Percentiles rank a stretch among this genome's conserved stretches.
These are phyloP conservation scores for Aphidius ervi DNA, from an alignment of 1,140 invertebrate species.

Conservation along the genomic window DNA sequence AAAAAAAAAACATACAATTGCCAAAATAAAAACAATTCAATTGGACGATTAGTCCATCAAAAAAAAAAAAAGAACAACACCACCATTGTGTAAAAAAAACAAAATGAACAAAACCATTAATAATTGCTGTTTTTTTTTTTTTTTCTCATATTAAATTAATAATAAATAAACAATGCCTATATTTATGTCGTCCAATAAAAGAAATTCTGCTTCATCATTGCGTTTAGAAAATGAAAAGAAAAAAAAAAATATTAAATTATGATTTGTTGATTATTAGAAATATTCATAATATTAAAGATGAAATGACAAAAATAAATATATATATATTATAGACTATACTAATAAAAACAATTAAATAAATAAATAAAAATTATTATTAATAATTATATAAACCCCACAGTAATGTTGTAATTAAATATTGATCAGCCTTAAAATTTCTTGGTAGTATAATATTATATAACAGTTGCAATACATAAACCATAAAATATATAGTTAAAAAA, in stretches of 20 bases:
- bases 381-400: slow-evolving; percentile 18
- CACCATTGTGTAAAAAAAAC: not conserved
- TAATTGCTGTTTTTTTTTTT: too few species aligned
- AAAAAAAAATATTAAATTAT: slow-evolving; percentile 4
- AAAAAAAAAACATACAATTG: slow-evolving; percentile 20
- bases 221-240: not conserved
- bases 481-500: slow-evolving; percentile 18
- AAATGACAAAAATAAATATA: too few species aligned
- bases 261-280: not conserved
- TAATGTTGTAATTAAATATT: slow-evolving; percentile 21
- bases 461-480: slow-evolving; percentile 30
- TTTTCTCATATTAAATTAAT: not conserved
- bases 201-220: slow-evolving; percentile 7
- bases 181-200: not conserved
- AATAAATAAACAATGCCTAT: not conserved
- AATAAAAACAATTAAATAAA: slow-evolving; percentile 10
- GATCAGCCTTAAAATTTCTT: slow-evolving; percentile 23
- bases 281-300: too few species aligned
- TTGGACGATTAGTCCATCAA: slow-evolving; percentile 1
- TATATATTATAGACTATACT: not conserved
- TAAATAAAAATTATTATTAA: not conserved
- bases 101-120: not conserved
- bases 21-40: slow-evolving; percentile 20
- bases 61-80: not conserved
- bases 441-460: slow-evolving; percentile 24